Evolutionary conservation across 2,113 vertebrate species (phyloP), one percentile per base, ranked within the genome.

Genomic region (Zingel zingel): DNA sequence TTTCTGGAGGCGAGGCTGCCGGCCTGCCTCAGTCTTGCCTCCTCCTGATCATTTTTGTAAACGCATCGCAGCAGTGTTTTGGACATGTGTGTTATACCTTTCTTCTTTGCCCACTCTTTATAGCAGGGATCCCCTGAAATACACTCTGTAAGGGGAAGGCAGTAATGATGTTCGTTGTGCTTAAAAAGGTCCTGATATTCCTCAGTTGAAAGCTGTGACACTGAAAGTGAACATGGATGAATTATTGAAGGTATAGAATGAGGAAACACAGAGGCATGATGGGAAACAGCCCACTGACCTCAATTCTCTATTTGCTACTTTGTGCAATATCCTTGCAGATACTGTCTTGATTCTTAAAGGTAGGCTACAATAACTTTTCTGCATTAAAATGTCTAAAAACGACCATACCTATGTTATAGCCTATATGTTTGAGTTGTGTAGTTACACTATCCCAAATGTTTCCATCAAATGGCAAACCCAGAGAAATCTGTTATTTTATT

Each of bases 241-340:
- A 93, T 94, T 90, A 94, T 94, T 93, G 61, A 94, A 82, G 70
- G 11, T 89, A 71, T 78, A 71, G 86, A 86, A 69, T 59, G 21
- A 71, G 75, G 36, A 69, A 84, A 83, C 72, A 77, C 54, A 18
- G 79, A 83, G 62, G 77, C 79, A 87, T 84, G 87, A 86, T 86
- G 84, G 68, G 81, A 87, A 88, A 77, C 82, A 93, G 33, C 89
- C 87, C 88, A 94, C 84, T 94, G 88, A 93, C 93, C 93, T 90
- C 80, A 86, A 91, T 92, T 91, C 74, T 70, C 50, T 43, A 47
- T 68, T 84, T 56, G 56, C 21, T 67, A 59, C 59, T 77, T 66
- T 75, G 62, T 74, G 75, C 63, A 56, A 23, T 66, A 72, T 80
- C 68, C 30, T 59, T 53, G 57, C 45, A 79, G 59, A 77, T 75